These are phyloP conservation scores for Falco peregrinus DNA, from an alignment of 2,797 vertebrate genomes.

Conservation along the genomic window DNA sequence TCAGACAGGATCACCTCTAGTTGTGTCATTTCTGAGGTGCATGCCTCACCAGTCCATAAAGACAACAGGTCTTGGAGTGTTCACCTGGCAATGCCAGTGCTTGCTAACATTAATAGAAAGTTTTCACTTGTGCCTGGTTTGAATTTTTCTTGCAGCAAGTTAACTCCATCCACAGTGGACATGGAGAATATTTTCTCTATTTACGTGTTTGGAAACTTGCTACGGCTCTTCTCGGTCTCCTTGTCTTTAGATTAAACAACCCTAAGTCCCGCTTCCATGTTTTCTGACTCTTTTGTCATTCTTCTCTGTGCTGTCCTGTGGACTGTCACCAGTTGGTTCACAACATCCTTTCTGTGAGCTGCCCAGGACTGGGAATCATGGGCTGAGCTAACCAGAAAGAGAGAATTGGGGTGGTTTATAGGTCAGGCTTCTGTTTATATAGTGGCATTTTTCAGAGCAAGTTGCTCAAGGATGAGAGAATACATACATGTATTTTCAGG, in stretches of 20 bases:
- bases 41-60: accelerated
- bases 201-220: background rate
- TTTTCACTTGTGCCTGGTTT: background rate
- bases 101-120: background rate
- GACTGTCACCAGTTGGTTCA: background rate
- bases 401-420: background rate
- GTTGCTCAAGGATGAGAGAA: background rate
- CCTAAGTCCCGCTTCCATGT: background rate
- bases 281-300: background rate
- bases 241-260: background rate
- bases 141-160: background rate
- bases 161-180: background rate
- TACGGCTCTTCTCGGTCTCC: background rate
- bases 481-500: background rate
- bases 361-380: background rate
- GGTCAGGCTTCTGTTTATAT: background rate
- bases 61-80: accelerated
- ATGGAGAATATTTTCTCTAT: background rate
- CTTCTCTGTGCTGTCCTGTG: background rate
- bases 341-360: background rate
- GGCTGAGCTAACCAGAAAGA: background rate
- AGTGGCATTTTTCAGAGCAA: background rate
- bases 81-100: background rate
- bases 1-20: background rate
- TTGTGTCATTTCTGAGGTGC: background rate